Evolutionary conservation across 1,140 invertebrate species (phyloP), one percentile per base, ranked within the genome.

Genomic region (Diabrotica undecimpunctata): DNA sequence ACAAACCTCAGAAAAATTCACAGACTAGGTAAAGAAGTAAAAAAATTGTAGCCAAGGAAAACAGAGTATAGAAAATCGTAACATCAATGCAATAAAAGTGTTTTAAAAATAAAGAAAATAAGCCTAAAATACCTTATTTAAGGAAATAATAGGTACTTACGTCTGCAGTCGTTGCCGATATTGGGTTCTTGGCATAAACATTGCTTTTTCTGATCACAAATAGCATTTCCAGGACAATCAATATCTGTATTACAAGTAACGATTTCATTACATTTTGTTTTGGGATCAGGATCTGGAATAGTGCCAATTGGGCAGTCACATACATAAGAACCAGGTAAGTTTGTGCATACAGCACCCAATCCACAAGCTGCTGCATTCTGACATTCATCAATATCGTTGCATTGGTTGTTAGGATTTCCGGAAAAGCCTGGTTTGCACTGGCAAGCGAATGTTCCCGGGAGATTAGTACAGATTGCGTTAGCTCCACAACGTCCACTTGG

Each of bases 141-240:
- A n/a, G n/a, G n/a, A n/a, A n/a, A n/a, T n/a, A n/a, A n/a, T n/a
- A n/a, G n/a, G n/a, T 25, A 25, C 90, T 88, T 85, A 93, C 91
- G 93, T 82, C 93, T 87, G 71, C 93, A 96, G 77, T 95, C 92
- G 68, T 94, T 92, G 72, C 93, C 93, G 72, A 94, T 83, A 74
- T 95, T 95, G 0, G 94, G 94, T 72, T 94, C 91, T 5, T 92
- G 93, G 77, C 94, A 96, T 13, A 94, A 79, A 75, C 94, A 96
- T 69, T 89, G 85, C 64, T 87, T 86, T 62, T 88, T 83, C 5
- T 80, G 72, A 74, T 94, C 89, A 74, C 94, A 96, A 69, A 94
- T 83, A n/a, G 92, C 87, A 81, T 95, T 95, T 70, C 93, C 93
- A 25, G 92, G 92, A 79, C 94, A 96, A 66, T 95, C 90, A 54